phyloP scores from a whole-genome alignment of 2,888 invertebrate genomes.

The Drosophila rubida region DNA sequence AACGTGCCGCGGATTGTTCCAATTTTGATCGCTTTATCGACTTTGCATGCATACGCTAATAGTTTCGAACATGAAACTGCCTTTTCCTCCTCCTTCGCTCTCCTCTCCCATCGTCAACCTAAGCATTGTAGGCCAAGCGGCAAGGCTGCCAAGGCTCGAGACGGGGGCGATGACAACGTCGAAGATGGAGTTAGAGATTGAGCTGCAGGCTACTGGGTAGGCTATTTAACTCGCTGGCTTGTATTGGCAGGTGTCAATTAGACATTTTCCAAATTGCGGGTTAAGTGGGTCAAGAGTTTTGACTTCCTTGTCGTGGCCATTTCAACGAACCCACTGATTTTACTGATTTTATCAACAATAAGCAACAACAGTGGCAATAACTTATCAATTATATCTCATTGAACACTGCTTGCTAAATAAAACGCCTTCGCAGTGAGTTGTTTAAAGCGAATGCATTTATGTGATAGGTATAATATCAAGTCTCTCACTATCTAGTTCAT shows the following conservation, averaged over 20 bases:
- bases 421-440: too few species aligned
- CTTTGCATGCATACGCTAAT: conserved; percentile 69
- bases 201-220: conserved; percentile 31
- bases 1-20: conserved; percentile 65
- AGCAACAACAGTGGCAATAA: too few species aligned
- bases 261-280: conserved; percentile 38
- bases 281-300: conserved; percentile 32
- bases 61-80: conserved; percentile 68
- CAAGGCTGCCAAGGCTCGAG: conserved; percentile 48
- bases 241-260: conserved; percentile 49
- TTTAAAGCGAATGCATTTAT: too few species aligned
- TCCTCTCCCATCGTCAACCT: conserved; percentile 1
- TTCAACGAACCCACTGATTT: conserved; percentile 49
- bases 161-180: not conserved
- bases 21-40: conserved; percentile 75
- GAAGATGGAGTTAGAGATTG: not conserved
- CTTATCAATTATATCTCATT: too few species aligned
- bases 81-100: conserved; percentile 12
- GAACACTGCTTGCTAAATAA: too few species aligned
- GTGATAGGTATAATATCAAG: too few species aligned
- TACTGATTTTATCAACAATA: too few species aligned
- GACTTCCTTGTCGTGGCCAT: conserved; percentile 52
- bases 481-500: too few species aligned
- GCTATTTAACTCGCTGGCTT: conserved; percentile 17
- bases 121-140: conserved; percentile 66